phyloP scores from a whole-genome alignment of 2,888 invertebrate genomes.

The Cheilosia urbana region DNA sequence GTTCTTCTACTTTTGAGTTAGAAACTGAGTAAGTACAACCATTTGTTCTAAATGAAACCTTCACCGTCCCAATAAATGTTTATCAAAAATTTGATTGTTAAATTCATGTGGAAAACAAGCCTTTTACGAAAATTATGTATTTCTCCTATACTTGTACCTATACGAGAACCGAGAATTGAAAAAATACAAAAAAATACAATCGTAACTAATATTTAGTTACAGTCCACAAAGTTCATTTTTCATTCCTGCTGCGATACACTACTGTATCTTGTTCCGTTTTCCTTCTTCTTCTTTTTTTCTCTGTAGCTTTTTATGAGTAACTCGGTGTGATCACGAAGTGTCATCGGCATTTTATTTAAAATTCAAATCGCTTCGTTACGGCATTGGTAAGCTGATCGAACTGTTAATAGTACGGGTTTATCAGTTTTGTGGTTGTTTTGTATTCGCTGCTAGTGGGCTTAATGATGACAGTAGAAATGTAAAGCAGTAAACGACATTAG shows the following conservation, averaged over 20 bases:
- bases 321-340: constrained; percentile 37
- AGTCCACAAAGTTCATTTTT: no score
- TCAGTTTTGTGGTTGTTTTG: constrained; percentile 39
- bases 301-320: background rate
- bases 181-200: no score
- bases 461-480: constrained; percentile 32
- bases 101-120: no score
- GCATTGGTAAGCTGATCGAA: constrained; percentile 38
- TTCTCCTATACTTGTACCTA: no score
- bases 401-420: constrained; percentile 51
- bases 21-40: no score
- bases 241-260: background rate
- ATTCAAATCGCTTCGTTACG: constrained; percentile 47
- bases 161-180: no score
- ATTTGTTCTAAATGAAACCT: no score
- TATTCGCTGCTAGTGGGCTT: constrained; percentile 19
- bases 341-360: constrained; percentile 51
- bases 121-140: no score
- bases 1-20: no score
- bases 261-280: background rate
- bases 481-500: constrained; percentile 21
- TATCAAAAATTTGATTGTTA: no score
- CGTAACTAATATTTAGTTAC: no score
- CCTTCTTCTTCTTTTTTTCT: background rate
- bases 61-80: no score